Evolutionary conservation across 1,140 invertebrate species (phyloP).

Genomic region (Papilio xuthus): DNA sequence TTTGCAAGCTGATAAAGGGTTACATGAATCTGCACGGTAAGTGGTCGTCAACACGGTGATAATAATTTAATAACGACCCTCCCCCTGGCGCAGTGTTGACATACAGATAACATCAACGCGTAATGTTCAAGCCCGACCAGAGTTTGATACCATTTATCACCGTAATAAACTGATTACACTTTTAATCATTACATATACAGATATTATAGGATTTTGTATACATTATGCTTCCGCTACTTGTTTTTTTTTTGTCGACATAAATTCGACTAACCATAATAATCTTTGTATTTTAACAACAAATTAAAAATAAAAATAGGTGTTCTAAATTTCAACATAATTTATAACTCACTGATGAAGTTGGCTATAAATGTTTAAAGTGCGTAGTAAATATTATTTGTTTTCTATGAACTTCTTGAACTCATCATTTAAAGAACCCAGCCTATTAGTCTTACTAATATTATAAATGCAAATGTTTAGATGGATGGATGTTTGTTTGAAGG

Average conservation of each 20-base stretch:
- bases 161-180: constrained; percentile 35
- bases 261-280: background rate
- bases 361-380: too few species aligned
- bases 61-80: constrained; percentile 27
- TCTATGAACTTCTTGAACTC: too few species aligned
- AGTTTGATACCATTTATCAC: constrained; percentile 29
- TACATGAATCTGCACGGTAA: background rate
- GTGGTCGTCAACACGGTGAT: constrained; percentile 9
- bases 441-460: too few species aligned
- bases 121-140: background rate
- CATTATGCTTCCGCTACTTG: background rate
- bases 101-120: constrained; percentile 23
- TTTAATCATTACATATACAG: constrained; percentile 10
- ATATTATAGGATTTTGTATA: background rate
- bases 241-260: background rate
- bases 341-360: too few species aligned
- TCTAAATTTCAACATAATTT: too few species aligned
- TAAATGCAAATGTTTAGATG: too few species aligned
- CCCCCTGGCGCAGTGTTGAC: background rate
- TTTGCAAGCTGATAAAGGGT: background rate
- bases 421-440: too few species aligned
- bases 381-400: too few species aligned
- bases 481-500: too few species aligned
- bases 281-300: too few species aligned
- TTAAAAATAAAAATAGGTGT: too few species aligned